These are phyloP conservation scores for Dolichallabes microphthalmus DNA, from an alignment of 2,113 vertebrate genomes.

Conservation along the genomic window DNA sequence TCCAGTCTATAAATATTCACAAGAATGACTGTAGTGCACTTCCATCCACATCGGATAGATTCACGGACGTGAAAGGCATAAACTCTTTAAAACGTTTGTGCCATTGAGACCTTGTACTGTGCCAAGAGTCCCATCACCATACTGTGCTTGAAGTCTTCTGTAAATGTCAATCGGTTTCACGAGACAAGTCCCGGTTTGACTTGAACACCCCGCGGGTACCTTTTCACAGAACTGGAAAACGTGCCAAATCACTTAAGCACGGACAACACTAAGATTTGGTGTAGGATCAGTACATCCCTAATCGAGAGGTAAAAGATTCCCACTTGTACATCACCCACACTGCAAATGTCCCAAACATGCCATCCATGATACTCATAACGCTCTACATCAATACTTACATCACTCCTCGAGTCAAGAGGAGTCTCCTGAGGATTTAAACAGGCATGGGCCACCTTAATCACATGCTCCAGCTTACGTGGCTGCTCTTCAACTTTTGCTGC, in stretches of 20 bases:
- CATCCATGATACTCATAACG: background rate
- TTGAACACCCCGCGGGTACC: too few relatives aligned
- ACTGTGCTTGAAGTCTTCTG: too few relatives aligned
- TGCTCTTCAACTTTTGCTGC: constrained; percentile 98
- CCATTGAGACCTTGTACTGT: too few relatives aligned
- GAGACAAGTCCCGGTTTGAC: too few relatives aligned
- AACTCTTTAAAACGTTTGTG: too few relatives aligned
- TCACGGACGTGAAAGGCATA: too few relatives aligned
- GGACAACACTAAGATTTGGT: background rate
- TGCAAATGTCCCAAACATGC: background rate
- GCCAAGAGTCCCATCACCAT: too few relatives aligned
- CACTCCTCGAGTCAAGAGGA: constrained; percentile 86
- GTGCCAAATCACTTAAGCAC: background rate
- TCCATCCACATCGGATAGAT: too few relatives aligned
- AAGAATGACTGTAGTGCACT: too few relatives aligned
- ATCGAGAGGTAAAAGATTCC: background rate
- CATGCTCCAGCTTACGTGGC: constrained; percentile 91
- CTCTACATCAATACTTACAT: constrained; percentile 71
- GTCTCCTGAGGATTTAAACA: constrained; percentile 90
- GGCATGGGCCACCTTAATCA: constrained; percentile 92
- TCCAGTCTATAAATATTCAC: too few relatives aligned
- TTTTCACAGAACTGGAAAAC: background rate
- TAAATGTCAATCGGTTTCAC: too few relatives aligned
- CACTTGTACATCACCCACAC: background rate
- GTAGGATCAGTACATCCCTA: background rate